Conservation (phyloP, 2,888 invertebrate species). For the Xestobium rufovillosum region DNA sequence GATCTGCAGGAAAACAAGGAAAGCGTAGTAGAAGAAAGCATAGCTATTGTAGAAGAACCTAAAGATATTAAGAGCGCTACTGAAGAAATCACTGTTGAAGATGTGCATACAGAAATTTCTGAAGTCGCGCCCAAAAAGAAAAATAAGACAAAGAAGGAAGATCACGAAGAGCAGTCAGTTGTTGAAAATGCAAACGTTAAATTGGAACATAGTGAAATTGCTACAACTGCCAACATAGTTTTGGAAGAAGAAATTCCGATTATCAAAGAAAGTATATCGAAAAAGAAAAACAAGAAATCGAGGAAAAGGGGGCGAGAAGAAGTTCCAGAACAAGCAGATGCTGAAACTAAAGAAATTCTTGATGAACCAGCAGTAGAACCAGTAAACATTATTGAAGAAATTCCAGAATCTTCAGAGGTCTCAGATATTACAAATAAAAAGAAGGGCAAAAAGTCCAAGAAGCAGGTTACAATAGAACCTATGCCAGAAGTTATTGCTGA, state of each 20-base stretch:
- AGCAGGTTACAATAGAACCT: conserved; percentile 7
- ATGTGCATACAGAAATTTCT: too few species aligned
- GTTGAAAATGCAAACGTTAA: neutral
- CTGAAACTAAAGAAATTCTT: conserved; percentile 3
- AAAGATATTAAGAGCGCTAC: neutral
- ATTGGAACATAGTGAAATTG: too few species aligned
- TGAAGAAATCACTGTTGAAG: conserved; percentile 1
- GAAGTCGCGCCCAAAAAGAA: conserved; percentile 8
- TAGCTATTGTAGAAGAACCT: conserved; percentile 5
- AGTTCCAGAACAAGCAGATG: neutral
- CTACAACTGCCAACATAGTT: too few species aligned
- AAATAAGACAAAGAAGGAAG: conserved; percentile 16
- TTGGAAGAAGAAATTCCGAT: too few species aligned
- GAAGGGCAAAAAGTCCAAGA: neutral
- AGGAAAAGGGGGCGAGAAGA: conserved; percentile 5
- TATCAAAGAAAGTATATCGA: conserved; percentile 1
- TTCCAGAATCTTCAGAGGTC: conserved; percentile 5
- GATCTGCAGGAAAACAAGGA: conserved; percentile 3
- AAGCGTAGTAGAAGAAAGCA: conserved; percentile 18
- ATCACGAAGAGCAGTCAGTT: neutral
- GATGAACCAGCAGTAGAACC: neutral
- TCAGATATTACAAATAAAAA: conserved; percentile 8
- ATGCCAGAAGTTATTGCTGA: conserved; percentile 4
- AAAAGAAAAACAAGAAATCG: conserved; percentile 6
- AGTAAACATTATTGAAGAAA: conserved; percentile 4